Evolutionary conservation across 2,888 invertebrate species (phyloP).

Genomic region (Drosophila pegasa): DNA sequence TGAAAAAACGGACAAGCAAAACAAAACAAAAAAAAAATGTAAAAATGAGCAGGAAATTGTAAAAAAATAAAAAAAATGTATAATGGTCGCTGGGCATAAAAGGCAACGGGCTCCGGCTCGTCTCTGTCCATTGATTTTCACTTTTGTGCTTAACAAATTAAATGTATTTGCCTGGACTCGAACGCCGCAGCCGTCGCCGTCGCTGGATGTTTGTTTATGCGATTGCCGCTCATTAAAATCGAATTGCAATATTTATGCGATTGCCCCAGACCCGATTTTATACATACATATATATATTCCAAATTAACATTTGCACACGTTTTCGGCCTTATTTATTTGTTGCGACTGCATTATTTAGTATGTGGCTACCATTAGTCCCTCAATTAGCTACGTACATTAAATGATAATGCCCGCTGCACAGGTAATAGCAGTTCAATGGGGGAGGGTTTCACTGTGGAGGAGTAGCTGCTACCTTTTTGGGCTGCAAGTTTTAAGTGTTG

Average conservation of each 20-base stretch:
- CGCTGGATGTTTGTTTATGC: slow-evolving; percentile 56
- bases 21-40: slow-evolving; percentile 25
- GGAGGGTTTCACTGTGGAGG: too few relatives aligned
- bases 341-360: slow-evolving; percentile 50
- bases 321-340: slow-evolving; percentile 53
- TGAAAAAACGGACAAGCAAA: slow-evolving; percentile 55
- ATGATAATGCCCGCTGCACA: slow-evolving; percentile 12
- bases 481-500: background rate
- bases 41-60: background rate
- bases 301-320: slow-evolving; percentile 48
- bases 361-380: slow-evolving; percentile 45
- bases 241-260: slow-evolving; percentile 59
- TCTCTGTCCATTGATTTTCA: slow-evolving; percentile 54
- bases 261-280: slow-evolving; percentile 3
- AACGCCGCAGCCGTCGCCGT: background rate
- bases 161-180: slow-evolving; percentile 42
- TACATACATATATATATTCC: slow-evolving; percentile 4
- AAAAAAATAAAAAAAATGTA: slow-evolving; percentile 21
- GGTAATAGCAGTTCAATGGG: background rate
- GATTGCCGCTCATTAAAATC: slow-evolving; percentile 72
- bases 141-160: slow-evolving; percentile 57
- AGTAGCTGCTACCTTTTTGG: background rate
- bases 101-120: slow-evolving; percentile 19
- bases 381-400: slow-evolving; percentile 43
- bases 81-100: slow-evolving; percentile 28